Evolutionary conservation across 2,888 invertebrate species (phyloP).

Genomic region (Troglohyphantes excavatus): DNA sequence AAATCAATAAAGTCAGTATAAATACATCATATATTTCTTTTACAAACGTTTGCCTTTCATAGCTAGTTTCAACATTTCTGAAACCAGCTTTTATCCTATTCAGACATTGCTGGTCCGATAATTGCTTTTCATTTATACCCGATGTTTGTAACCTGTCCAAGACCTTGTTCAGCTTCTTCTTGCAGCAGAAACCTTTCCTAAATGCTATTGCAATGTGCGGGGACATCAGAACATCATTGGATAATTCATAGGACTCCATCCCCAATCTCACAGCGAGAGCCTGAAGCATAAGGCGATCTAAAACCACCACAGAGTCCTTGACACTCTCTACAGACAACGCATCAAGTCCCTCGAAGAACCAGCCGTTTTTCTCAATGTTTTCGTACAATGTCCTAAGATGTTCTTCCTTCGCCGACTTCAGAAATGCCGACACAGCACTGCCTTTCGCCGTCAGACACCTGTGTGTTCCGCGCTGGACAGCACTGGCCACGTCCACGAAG

Average conservation of each 20-base stretch:
- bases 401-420: not conserved
- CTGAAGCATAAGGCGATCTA: not conserved
- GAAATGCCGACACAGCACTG: not conserved
- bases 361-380: not conserved
- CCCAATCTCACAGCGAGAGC: not conserved
- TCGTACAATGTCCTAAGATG: not conserved
- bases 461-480: conserved; percentile 6
- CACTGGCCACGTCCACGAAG: not conserved
- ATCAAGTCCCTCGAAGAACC: not conserved
- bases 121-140: not conserved
- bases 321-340: not conserved
- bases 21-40: not conserved
- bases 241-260: not conserved
- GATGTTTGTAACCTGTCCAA: not conserved
- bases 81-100: not conserved
- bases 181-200: not conserved
- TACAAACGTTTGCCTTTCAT: not conserved
- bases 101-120: not conserved
- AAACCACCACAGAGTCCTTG: not conserved
- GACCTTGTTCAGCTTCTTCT: not conserved
- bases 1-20: not conserved
- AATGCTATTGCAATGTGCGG: not conserved
- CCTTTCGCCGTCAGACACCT: not conserved
- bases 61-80: not conserved
- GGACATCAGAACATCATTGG: not conserved